Base-by-base conservation (phyloP, 2,797 vertebrate genomes). In the Anabacerthia variegaticeps region DNA sequence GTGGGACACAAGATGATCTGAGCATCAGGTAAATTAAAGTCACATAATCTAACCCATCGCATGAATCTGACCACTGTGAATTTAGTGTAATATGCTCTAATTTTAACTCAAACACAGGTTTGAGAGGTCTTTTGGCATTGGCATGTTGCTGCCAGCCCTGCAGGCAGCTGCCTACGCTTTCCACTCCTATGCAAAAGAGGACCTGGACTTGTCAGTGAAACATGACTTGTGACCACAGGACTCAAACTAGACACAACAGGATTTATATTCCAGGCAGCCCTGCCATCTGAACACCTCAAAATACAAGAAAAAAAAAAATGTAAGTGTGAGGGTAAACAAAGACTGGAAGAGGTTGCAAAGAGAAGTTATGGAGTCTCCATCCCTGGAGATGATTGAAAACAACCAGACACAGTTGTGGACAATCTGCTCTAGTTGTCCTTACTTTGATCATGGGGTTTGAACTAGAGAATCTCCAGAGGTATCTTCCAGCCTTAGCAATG, bases 141-240 rank as follows among this genome's bases (percentile, higher is more conserved):
- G 8, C 7, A 63, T 0, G 0, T 41, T 83, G 23, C 10, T 59
- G 36, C 28, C 14, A 80, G 30, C 7, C 11, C 54, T 37, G 67
- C 26, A 56, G 20, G 72, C 15, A 62, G 26, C 14, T 87, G 43
- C 8, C 51, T 76, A n/a, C 6, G 10, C 26, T 65, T 88, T 10
- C 9, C 17, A 21, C 20, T n/a, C 26, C 46, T 7, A 55, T 9
- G 11, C 14, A 85, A 43, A 72, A 61, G 24, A 67, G 12, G 14
- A 74, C 5, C 8, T 27, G 37, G 34, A 54, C 3, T 1, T 26
- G 6, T 20, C 56, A 52, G 11, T 32, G 26, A 37, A 75, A 39
- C 22, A 10, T 4, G 23, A 7, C 14, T 41, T 8, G 3, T 59
- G 32, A 44, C 19, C 37, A 39, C 12, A 67, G 4, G 8, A 20